Base-by-base conservation (phyloP, 2,797 vertebrate genomes). In the Gila robusta region DNA sequence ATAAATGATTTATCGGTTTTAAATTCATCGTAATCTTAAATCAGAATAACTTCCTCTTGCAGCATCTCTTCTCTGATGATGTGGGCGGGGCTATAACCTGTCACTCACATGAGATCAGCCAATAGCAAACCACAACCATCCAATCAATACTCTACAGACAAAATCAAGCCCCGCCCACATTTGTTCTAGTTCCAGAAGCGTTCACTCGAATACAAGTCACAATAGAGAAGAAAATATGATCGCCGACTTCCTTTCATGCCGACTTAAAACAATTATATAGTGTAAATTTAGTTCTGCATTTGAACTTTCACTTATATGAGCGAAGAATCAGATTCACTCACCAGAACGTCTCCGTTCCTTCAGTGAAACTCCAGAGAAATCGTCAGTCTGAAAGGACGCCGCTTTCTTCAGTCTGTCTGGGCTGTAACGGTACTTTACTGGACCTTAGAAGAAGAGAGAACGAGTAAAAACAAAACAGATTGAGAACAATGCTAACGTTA, bases 311-410 rank as follows among this genome's bases (percentile, higher is more conserved):
- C 21, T 19, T 11, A 21, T 12, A 23, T 0, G 39, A 79, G 7
- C 10, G 52, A 56, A 21, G 21, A 17, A 37, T 1, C n/a, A 6
- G 26, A 19, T 5, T 12, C 23, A 73, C 94, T 92, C 93, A 99
- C 98, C 98, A 11, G 98, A 99, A 86, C 96, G 96, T 84, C 98
- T 95, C 82, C 98, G 96, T 26, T 94, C 96, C 71, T 96, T 95
- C 11, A 94, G 91, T 7, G 81, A 90, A 4, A 1, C 92, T 0
- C 67, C 69, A 7, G 93, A 85, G 7, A 95, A 93, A 3, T 98
- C 96, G 0, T 95, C 95, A 4, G 71, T 59, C 16, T 96, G 94
- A 87, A 91, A 96, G 71, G 94, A 96, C 93, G 95, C 94, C 0
- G 94, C 91, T 91, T 97, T 98, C 94, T 97, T 98, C 88, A 96